These are phyloP conservation scores for Nesogale talazaci DNA, from an alignment of 2,113 vertebrate species.

Conservation along the genomic window DNA sequence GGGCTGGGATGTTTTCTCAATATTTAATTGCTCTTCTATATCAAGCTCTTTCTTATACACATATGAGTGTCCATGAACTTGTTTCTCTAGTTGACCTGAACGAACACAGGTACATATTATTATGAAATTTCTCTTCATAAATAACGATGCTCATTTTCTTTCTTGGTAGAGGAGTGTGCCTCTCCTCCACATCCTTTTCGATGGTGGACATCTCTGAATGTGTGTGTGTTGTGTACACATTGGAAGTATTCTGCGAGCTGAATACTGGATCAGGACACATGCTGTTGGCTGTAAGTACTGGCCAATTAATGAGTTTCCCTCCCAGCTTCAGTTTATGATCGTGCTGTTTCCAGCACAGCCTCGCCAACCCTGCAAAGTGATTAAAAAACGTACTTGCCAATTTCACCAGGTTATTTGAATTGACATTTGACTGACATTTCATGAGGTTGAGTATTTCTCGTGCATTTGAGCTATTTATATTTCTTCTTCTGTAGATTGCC, in stretches of 20 bases:
- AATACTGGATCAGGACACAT: not conserved
- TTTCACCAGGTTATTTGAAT: slow-evolving; percentile 32
- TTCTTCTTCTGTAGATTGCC: slow-evolving; percentile 2
- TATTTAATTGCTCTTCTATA: too few species aligned
- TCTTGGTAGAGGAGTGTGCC: not conserved
- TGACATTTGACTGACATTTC: slow-evolving; percentile 36
- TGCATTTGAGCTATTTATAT: not conserved
- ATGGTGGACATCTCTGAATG: not conserved
- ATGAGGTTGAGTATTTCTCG: not conserved
- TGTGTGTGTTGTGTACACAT: not conserved
- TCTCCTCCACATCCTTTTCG: not conserved
- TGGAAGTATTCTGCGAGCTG: not conserved
- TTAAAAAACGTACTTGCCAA: not conserved
- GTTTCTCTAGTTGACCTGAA: too few species aligned
- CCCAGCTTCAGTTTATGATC: not conserved
- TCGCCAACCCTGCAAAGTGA: not conserved
- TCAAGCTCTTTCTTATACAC: too few species aligned
- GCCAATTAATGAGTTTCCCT: not conserved
- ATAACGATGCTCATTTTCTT: not conserved
- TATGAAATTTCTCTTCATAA: slow-evolving; percentile 1
- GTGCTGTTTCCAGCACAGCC: not conserved
- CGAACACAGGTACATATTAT: too few species aligned
- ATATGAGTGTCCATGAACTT: too few species aligned
- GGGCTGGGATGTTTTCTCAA: too few species aligned
- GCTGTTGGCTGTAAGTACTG: not conserved